phyloP scores from a whole-genome alignment of 2,113 vertebrate genomes.

The Cryptotis parvus region DNA sequence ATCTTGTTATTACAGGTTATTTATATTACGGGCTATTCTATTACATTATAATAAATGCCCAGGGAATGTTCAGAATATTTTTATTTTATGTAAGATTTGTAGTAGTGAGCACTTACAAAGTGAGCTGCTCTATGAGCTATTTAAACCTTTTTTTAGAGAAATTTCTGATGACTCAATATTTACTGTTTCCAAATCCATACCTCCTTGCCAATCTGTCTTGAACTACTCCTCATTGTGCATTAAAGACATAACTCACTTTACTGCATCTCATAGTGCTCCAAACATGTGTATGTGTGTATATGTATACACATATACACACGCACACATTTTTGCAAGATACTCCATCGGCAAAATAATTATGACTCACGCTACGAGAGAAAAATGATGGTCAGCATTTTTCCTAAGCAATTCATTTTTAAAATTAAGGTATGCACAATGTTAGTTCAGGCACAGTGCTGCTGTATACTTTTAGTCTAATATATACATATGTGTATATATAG shows the following conservation, averaged over 20 bases:
- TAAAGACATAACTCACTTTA: not conserved
- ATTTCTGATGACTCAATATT: not conserved
- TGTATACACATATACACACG: too few relatives aligned
- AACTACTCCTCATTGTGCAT: not conserved
- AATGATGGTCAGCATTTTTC: not conserved
- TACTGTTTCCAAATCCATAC: not conserved
- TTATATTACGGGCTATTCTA: not conserved
- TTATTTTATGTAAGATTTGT: slow-evolving; percentile 33
- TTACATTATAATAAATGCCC: slow-evolving; percentile 31
- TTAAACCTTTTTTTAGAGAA: not conserved
- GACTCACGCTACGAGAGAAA: not conserved
- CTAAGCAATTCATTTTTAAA: not conserved
- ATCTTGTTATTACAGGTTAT: slow-evolving; percentile 7
- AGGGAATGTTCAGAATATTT: not conserved
- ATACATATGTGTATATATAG: not conserved
- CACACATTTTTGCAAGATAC: not conserved
- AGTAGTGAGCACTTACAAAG: not conserved
- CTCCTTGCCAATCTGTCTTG: not conserved
- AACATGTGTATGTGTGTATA: too few relatives aligned
- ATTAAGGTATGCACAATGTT: not conserved
- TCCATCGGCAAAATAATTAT: not conserved
- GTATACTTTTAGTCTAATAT: not conserved
- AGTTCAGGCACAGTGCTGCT: not conserved
- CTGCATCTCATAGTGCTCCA: not conserved
- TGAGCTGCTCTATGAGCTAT: not conserved